phyloP scores from a whole-genome alignment of 2,113 vertebrate genomes.

The Colossoma macropomum region DNA sequence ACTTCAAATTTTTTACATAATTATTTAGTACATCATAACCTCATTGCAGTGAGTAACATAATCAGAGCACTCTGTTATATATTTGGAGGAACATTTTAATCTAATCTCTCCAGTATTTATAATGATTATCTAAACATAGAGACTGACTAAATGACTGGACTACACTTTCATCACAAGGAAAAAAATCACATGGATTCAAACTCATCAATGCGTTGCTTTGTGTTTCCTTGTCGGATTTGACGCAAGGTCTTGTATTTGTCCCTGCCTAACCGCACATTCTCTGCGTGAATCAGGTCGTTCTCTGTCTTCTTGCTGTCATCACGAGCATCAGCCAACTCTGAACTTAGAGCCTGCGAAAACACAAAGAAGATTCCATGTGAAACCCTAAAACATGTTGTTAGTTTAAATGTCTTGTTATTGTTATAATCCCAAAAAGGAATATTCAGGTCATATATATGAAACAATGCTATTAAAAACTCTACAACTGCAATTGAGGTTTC shows the following conservation, averaged over 20 bases:
- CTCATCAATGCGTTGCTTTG: conserved; percentile 96
- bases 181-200: conserved; percentile 94
- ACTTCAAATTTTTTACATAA: background rate
- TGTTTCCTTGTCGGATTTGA: conserved; percentile 96
- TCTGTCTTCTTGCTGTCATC: conserved; percentile 94
- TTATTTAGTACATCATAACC: background rate
- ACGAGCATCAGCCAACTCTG: conserved; percentile 88
- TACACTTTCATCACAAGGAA: background rate
- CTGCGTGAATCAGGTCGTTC: conserved; percentile 94
- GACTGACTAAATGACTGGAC: background rate
- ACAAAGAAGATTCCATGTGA: background rate
- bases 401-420: background rate
- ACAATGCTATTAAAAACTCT: background rate
- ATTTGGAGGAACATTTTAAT: background rate
- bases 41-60: background rate
- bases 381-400: no score
- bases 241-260: conserved; percentile 99
- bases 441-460: background rate
- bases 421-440: background rate
- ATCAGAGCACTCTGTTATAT: background rate
- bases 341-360: conserved; percentile 85
- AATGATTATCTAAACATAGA: background rate
- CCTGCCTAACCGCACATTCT: conserved; percentile 91
- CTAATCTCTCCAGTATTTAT: background rate
- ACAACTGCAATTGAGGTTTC: no score